These are phyloP conservation scores for Cervus canadensis DNA, from an alignment of 2,113 vertebrate species.

Conservation along the genomic window DNA sequence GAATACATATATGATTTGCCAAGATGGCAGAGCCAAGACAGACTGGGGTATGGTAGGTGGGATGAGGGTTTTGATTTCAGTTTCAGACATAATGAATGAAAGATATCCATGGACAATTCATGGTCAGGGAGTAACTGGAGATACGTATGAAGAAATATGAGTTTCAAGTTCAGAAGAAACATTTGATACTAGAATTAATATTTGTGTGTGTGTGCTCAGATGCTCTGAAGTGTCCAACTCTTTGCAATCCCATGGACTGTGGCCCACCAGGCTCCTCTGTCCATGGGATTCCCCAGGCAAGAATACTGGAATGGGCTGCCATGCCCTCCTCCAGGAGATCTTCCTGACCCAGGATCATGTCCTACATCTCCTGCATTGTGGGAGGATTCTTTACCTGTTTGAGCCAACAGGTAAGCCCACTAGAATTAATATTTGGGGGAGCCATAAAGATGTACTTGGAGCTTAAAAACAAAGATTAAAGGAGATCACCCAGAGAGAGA, in stretches of 20 bases:
- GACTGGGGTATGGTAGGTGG: rapidly evolving
- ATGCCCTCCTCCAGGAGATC: background rate
- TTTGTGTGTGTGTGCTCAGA: background rate
- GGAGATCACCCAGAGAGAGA: background rate
- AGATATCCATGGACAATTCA: background rate
- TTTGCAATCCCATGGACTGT: background rate
- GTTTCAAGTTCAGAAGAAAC: background rate
- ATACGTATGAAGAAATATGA: background rate
- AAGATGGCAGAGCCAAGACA: background rate
- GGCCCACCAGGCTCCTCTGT: background rate
- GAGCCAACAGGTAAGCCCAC: background rate
- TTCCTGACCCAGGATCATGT: background rate
- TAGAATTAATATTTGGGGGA: background rate
- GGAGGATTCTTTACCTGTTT: background rate
- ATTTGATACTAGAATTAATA: background rate
- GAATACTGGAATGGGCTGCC: background rate
- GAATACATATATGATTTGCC: background rate
- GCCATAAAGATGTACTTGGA: background rate
- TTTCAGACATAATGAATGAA: background rate
- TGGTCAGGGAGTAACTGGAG: background rate
- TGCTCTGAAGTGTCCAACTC: background rate
- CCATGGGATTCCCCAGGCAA: background rate
- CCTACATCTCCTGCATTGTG: background rate
- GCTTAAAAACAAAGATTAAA: background rate
- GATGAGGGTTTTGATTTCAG: background rate